Conservation (phyloP, 2,888 invertebrate genomes). For the Epirrhoe tristata region DNA sequence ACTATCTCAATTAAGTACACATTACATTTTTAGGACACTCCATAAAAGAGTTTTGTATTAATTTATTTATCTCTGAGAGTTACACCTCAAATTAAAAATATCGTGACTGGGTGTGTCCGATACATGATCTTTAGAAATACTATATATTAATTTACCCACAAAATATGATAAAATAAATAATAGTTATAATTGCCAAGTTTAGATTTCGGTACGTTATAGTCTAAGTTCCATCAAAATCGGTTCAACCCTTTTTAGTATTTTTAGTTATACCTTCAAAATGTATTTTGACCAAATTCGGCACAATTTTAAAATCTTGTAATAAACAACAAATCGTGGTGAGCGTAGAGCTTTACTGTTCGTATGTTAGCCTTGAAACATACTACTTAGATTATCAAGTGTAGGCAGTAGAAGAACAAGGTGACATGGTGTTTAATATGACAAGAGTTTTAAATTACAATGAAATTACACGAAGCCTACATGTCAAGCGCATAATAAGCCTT, state of each 20-base stretch:
- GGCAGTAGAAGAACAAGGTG: slow-evolving; percentile 23
- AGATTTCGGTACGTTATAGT: no score
- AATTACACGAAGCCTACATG: slow-evolving; percentile 28
- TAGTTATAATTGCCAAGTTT: no score
- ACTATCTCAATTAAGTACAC: no score
- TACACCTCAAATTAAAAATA: slow-evolving; percentile 37
- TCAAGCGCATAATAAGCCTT: slow-evolving; percentile 19
- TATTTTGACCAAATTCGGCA: slow-evolving; percentile 14
- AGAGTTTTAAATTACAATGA: slow-evolving; percentile 33
- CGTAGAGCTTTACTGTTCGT: not conserved
- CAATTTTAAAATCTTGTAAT: no score
- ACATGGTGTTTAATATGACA: slow-evolving; percentile 38
- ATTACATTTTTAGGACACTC: not conserved
- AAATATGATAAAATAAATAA: no score
- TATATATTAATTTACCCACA: no score
- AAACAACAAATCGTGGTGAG: no score
- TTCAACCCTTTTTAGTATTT: no score
- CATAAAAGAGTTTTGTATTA: not conserved
- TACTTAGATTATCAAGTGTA: slow-evolving; percentile 34
- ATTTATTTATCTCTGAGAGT: slow-evolving; percentile 21
- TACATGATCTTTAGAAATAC: slow-evolving; percentile 28
- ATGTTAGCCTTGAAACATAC: slow-evolving; percentile 5
- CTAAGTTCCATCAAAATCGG: no score
- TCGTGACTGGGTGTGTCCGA: slow-evolving; percentile 49
- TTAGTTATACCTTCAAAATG: no score